Evolutionary conservation across 2,113 vertebrate species (phyloP).

Genomic region (Sebastes fasciatus): DNA sequence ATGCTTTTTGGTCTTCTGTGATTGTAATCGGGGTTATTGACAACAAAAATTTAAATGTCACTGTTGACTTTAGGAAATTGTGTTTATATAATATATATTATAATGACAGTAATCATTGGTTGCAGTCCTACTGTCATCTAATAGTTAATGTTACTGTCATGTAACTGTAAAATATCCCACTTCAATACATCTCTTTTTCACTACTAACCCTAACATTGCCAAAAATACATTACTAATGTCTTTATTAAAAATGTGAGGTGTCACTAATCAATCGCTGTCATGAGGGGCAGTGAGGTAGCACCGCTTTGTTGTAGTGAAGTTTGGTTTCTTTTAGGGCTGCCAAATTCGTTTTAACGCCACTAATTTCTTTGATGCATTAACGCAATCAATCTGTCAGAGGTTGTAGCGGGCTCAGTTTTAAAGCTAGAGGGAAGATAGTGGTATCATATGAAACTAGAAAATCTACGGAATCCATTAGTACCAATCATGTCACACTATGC

Average conservation of each 20-base stretch:
- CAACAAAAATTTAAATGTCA: not conserved
- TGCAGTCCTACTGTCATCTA: too few species aligned
- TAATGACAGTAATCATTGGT: not conserved
- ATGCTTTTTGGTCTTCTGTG: not conserved
- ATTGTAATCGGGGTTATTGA: not conserved
- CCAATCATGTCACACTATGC: too few species aligned
- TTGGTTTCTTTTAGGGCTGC: not conserved
- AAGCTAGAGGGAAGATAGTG: too few species aligned
- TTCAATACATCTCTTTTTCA: not conserved
- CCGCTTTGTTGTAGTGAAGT: not conserved
- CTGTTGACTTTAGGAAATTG: not conserved
- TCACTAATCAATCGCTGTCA: conserved; percentile 48
- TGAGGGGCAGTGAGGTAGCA: not conserved
- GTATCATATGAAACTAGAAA: too few species aligned
- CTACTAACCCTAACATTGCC: not conserved
- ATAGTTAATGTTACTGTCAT: not conserved
- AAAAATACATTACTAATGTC: conserved; percentile 41
- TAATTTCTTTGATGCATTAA: too few species aligned
- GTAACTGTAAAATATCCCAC: not conserved
- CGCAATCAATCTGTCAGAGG: too few species aligned
- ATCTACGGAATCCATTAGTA: too few species aligned
- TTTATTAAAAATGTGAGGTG: conserved; percentile 45
- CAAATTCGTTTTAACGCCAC: too few species aligned
- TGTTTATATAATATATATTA: too few species aligned
- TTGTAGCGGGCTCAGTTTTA: too few species aligned